Conservation (phyloP, 2,113 vertebrate species). For the Amphilophus citrinellus region DNA sequence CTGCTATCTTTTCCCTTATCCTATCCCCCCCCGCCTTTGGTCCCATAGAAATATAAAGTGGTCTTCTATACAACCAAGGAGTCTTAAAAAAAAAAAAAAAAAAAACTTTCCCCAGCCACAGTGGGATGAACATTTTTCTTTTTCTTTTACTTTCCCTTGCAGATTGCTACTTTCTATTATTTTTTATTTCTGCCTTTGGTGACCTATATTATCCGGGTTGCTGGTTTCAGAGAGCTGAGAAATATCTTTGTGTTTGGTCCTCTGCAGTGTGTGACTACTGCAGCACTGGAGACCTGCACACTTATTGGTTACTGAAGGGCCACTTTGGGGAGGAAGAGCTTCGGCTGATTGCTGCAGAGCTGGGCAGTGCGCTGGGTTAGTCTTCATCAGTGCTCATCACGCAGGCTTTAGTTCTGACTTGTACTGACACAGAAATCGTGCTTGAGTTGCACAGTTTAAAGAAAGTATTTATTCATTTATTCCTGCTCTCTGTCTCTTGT, state of each 20-base stretch:
- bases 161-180: neutral
- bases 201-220: neutral
- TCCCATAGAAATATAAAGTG: neutral
- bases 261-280: slow-evolving; percentile 90
- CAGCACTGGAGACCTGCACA: slow-evolving; percentile 86
- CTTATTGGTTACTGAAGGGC: slow-evolving; percentile 85
- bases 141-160: neutral
- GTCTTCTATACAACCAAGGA: neutral
- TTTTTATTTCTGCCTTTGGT: slow-evolving; percentile 1
- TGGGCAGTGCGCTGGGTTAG: slow-evolving; percentile 90
- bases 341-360: slow-evolving; percentile 89
- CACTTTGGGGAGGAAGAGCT: slow-evolving; percentile 83
- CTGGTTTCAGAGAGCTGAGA: neutral
- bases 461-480: neutral
- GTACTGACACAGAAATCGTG: neutral
- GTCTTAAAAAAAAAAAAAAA: neutral
- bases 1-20: neutral
- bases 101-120: slow-evolving; percentile 1
- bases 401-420: neutral
- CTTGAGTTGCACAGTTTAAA: neutral
- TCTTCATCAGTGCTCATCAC: slow-evolving; percentile 7
- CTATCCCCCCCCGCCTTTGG: neutral
- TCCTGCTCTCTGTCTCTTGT: neutral
- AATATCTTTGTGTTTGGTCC: slow-evolving; percentile 22
- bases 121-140: neutral